These are phyloP conservation scores for Drosophila parabipectinata DNA, from an alignment of 1,140 invertebrate genomes.

Conservation along the genomic window DNA sequence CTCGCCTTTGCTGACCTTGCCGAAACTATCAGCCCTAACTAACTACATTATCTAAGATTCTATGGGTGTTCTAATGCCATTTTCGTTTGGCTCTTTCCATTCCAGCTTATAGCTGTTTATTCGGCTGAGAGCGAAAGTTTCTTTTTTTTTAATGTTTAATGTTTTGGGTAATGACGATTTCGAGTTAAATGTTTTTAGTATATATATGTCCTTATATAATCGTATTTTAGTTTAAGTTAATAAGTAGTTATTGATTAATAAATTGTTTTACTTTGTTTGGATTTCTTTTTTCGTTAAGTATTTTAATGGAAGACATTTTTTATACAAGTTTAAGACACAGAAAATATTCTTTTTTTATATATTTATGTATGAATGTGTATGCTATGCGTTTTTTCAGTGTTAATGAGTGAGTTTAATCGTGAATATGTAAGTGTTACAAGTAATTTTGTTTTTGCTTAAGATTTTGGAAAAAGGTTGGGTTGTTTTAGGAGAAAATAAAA, in stretches of 20 bases:
- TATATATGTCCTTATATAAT: conserved; percentile 63
- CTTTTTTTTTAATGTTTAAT: conserved; percentile 58
- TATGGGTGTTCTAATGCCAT: conserved; percentile 51
- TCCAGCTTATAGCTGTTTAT: conserved; percentile 53
- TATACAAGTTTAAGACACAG: conserved; percentile 84
- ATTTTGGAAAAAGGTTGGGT: conserved; percentile 48
- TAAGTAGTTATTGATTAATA: conserved; percentile 71
- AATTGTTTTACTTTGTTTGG: conserved; percentile 56
- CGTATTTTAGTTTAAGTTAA: conserved; percentile 69
- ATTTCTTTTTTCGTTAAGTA: conserved; percentile 68
- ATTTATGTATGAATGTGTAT: conserved; percentile 16
- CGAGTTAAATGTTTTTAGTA: conserved; percentile 54
- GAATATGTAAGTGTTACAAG: conserved; percentile 28
- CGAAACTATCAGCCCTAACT: conserved; percentile 42
- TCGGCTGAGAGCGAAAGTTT: conserved; percentile 35
- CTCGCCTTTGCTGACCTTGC: conserved; percentile 23
- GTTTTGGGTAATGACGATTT: conserved; percentile 55
- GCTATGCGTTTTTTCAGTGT: conserved; percentile 8
- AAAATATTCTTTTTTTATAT: conserved; percentile 79
- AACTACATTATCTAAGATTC: conserved; percentile 59
- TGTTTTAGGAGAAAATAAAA: conserved; percentile 49
- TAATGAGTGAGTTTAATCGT: conserved; percentile 28
- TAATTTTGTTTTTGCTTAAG: conserved; percentile 23
- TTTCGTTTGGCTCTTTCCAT: conserved; percentile 6
- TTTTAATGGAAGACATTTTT: conserved; percentile 84